Evolutionary conservation across 2,113 vertebrate genomes (phyloP).

Genomic region (Lagenorhynchus albirostris): DNA sequence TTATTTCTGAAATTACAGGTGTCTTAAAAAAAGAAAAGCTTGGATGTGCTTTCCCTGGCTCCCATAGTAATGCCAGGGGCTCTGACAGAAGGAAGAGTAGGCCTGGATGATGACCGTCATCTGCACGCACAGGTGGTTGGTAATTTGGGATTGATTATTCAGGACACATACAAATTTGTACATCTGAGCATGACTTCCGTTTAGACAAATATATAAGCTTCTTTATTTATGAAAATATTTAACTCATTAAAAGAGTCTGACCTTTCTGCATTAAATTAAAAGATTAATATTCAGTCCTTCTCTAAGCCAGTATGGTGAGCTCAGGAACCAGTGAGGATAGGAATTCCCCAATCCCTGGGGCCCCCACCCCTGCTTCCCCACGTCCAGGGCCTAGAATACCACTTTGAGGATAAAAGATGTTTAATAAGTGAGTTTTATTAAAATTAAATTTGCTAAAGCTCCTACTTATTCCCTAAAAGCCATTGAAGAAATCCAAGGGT

Average conservation of each 20-base stretch:
- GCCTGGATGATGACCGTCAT: too few species aligned
- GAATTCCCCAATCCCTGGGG: too few species aligned
- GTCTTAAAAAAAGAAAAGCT: not conserved
- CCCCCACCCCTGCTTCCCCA: too few species aligned
- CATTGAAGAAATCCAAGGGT: not conserved
- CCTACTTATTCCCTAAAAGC: not conserved
- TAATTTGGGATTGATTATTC: not conserved
- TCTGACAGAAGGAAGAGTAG: not conserved
- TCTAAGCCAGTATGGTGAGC: not conserved
- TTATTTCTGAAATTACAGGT: not conserved
- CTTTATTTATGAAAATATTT: not conserved
- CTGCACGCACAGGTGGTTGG: fast-evolving
- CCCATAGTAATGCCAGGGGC: not conserved
- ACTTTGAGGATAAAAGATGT: not conserved
- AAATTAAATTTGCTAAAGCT: not conserved
- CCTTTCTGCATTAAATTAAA: not conserved
- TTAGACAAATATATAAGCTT: not conserved
- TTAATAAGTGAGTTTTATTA: not conserved
- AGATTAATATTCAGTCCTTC: not conserved
- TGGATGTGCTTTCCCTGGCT: not conserved
- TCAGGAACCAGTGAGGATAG: not conserved
- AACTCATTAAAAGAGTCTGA: not conserved
- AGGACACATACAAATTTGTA: not conserved
- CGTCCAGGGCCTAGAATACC: not conserved
- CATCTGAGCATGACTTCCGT: not conserved